Evolutionary conservation across 2,888 invertebrate species (phyloP), one percentile per base, ranked within the genome.

Genomic region (Thera britannica): DNA sequence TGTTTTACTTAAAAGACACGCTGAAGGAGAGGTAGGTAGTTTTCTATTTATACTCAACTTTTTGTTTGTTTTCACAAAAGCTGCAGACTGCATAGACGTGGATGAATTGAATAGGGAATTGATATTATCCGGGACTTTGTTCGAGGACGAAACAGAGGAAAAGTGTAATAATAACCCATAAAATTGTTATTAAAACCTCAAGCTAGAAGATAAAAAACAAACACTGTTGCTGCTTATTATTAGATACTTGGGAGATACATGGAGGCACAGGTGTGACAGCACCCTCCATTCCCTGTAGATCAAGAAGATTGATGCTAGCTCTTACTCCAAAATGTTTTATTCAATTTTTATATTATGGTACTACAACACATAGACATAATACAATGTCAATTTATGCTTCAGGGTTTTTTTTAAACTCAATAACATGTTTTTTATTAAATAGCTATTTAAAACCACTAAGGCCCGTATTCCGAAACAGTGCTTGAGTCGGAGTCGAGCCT

Each of bases 1-100:
- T 81, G 81, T 83, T 84, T 84, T 83, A 82, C 84, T 85, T 84
- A 82, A 79, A 80, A 79, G 69, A 74, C 59, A 71, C 67, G 66
- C 62, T 65, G 51, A 65, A 60, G 61, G 62, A 67, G 65, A 57
- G 67, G 71, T 51, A 79, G 72, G 76, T 76, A 79, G 71, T 76
- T 76, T 12, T 77, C 77, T 81, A 77, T 79, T 83, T 83, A 79
- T 81, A 80, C 77, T 75, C 79, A 72, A 77, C 76, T 76, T 79
- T 80, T 77, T 79, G 77, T 77, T 81, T 83, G 73, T 77, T 76
- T 75, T 75, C 62, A 70, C 67, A 75, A 65, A 73, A 69, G 73
- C 71, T 74, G 23, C 23, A 73, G 75, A 77, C 77, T 79, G 73
- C 72, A 80, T 69, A 70, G 68, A 76, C 70, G 77, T 72, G 67